Percentiles rank a stretch among this genome's conserved stretches.
These are phyloP conservation scores for Drosophila antonietae DNA, from an alignment of 2,888 invertebrate species.

Conservation along the genomic window DNA sequence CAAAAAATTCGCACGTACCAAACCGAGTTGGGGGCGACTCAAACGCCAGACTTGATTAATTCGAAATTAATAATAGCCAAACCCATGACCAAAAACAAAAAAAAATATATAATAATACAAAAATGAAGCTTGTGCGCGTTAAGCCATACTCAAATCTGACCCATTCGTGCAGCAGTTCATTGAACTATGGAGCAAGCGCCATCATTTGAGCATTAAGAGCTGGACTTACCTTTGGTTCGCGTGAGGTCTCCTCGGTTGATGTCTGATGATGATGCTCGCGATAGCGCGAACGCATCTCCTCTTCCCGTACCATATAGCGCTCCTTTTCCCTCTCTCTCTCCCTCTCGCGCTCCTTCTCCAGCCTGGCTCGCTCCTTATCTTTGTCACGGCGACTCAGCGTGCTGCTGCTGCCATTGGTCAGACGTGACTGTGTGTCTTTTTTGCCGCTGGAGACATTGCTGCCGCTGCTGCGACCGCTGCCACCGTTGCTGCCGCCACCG, in stretches of 20 bases:
- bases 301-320: conserved; percentile 86
- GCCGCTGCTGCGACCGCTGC: conserved; percentile 85
- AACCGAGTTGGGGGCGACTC: conserved; percentile 24
- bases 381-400: conserved; percentile 82
- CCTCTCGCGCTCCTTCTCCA: conserved; percentile 57
- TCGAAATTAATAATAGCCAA: conserved; percentile 71
- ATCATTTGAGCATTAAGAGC: conserved; percentile 65
- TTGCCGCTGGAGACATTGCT: conserved; percentile 73
- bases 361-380: conserved; percentile 50
- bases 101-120: neutral
- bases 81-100: conserved; percentile 54
- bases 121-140: neutral
- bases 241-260: conserved; percentile 73
- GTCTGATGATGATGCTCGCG: conserved; percentile 86
- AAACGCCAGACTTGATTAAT: conserved; percentile 66
- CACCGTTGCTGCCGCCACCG: conserved; percentile 86
- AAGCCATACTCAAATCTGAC: conserved; percentile 22
- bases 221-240: conserved; percentile 82
- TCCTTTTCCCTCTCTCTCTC: conserved; percentile 61
- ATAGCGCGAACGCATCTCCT: conserved; percentile 86
- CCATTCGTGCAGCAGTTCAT: conserved; percentile 45
- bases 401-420: conserved; percentile 81
- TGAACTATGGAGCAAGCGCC: conserved; percentile 48
- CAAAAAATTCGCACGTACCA: conserved; percentile 25
- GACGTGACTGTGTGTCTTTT: conserved; percentile 65